Percentiles rank a stretch among this genome's conserved stretches.
Conservation (phyloP, 2,113 vertebrate species). For the Oncorhynchus tshawytscha region DNA sequence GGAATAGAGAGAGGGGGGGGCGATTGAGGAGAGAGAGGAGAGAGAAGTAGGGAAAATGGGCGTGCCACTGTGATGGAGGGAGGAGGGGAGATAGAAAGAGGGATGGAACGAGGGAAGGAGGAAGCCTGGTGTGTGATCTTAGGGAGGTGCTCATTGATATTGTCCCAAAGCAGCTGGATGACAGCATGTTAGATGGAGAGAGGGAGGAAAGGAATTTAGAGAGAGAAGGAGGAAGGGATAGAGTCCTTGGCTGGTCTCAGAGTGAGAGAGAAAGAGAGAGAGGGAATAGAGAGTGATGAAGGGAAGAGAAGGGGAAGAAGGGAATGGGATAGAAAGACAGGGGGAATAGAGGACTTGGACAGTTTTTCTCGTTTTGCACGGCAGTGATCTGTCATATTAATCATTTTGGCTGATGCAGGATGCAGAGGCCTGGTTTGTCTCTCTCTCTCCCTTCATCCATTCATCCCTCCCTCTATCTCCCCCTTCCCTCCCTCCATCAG, state of each 20-base stretch:
- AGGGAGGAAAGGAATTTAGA: not conserved
- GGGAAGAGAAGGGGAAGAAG: too few relatives aligned
- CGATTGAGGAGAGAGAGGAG: too few relatives aligned
- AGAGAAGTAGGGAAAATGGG: too few relatives aligned
- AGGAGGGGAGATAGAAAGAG: not conserved
- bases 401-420: too few relatives aligned
- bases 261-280: too few relatives aligned
- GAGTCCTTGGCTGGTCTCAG: not conserved
- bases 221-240: not conserved
- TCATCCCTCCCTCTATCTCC: not conserved
- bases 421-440: too few relatives aligned
- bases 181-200: conserved; percentile 14
- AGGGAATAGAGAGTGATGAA: too few relatives aligned
- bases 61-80: not conserved
- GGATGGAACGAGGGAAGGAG: not conserved
- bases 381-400: too few relatives aligned
- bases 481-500: not conserved
- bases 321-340: too few relatives aligned
- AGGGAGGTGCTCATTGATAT: conserved; percentile 17
- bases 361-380: too few relatives aligned
- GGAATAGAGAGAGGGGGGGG: not conserved
- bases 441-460: not conserved
- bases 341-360: too few relatives aligned
- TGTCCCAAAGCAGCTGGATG: conserved; percentile 5
- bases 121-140: conserved; percentile 2